phyloP scores from a whole-genome alignment of 2,888 invertebrate genomes.

The Ennomos quercinarius region DNA sequence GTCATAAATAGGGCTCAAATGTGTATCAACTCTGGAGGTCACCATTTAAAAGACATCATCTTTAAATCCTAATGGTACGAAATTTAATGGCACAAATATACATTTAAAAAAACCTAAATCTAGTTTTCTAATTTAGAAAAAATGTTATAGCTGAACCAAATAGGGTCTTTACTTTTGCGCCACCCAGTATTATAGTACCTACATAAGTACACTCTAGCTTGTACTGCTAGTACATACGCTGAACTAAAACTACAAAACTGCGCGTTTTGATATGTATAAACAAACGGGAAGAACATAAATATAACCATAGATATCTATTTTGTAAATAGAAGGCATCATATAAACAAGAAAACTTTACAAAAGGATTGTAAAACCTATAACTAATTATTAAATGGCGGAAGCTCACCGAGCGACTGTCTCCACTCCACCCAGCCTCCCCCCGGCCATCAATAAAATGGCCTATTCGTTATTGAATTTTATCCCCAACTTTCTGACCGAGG shows the following conservation, averaged over 20 bases:
- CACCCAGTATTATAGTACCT: too few species aligned
- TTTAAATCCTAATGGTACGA: too few species aligned
- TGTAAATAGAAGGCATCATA: constrained; percentile 43
- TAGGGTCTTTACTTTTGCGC: too few species aligned
- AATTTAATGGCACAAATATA: too few species aligned
- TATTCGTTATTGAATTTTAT: constrained; percentile 85
- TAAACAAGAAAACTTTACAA: constrained; percentile 67
- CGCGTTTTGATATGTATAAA: constrained; percentile 11
- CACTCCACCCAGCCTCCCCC: constrained; percentile 84
- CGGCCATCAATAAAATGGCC: constrained; percentile 86
- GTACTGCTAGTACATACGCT: too few species aligned
- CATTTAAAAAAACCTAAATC: too few species aligned
- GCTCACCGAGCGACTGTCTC: constrained; percentile 77
- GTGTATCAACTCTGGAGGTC: too few species aligned
- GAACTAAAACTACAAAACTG: constrained; percentile 11
- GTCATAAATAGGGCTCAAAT: too few species aligned
- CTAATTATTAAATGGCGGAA: constrained; percentile 79
- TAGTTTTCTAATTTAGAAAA: too few species aligned
- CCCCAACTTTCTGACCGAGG: constrained; percentile 75
- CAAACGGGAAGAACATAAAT: constrained; percentile 18
- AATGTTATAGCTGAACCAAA: too few species aligned
- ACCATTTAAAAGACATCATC: too few species aligned
- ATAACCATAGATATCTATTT: constrained; percentile 22
- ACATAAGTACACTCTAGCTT: too few species aligned
- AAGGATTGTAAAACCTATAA: constrained; percentile 53